Conservation (phyloP, 2,888 invertebrate genomes). For the Aspidiotus destructor region DNA sequence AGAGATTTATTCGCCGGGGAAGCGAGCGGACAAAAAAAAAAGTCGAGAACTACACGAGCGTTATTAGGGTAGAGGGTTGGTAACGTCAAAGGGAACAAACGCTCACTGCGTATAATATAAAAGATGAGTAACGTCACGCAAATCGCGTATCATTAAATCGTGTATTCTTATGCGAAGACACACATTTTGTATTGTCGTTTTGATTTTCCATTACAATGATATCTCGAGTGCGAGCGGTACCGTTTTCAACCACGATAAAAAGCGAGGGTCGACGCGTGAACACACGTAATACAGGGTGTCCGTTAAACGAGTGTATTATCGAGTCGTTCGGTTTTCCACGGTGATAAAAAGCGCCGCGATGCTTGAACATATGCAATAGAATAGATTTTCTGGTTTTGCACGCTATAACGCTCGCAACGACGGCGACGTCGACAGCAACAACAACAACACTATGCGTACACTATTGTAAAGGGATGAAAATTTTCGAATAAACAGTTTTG, state of each 20-base stretch:
- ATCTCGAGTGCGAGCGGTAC: neutral
- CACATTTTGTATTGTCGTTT: slow-evolving; percentile 4
- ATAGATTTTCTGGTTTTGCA: neutral
- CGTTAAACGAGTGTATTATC: slow-evolving; percentile 1
- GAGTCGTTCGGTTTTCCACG: neutral
- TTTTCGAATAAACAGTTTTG: too few species aligned
- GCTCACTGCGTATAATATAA: neutral
- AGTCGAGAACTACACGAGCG: neutral
- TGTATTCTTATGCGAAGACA: slow-evolving; percentile 23
- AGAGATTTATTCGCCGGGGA: neutral
- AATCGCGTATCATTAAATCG: slow-evolving; percentile 28
- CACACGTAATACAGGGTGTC: neutral
- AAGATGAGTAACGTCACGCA: slow-evolving; percentile 14
- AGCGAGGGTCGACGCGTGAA: neutral
- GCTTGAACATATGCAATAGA: neutral
- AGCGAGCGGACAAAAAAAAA: neutral
- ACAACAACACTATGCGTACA: too few species aligned
- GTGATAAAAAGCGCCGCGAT: too few species aligned
- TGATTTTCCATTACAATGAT: slow-evolving; percentile 4
- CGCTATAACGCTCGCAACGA: neutral
- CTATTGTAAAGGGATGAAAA: too few species aligned
- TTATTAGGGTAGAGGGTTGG: neutral
- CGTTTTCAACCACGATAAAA: neutral
- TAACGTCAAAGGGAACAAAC: too few species aligned
- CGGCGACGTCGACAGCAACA: too few species aligned